Evolutionary conservation across 2,797 vertebrate genomes (phyloP).

Genomic region (Graptemys geographica): DNA sequence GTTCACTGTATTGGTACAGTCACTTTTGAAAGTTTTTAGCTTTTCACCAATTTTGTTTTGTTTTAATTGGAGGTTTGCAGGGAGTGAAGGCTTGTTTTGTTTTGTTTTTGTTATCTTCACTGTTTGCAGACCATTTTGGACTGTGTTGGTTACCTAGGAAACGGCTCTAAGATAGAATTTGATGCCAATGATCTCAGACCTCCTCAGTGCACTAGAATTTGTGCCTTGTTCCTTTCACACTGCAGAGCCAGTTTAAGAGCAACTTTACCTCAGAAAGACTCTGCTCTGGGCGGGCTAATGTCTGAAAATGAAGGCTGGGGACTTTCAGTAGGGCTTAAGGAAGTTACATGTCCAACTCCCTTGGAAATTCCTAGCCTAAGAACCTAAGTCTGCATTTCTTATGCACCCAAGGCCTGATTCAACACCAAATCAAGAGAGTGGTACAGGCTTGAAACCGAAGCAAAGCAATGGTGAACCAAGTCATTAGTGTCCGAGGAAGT

Average conservation of each 20-base stretch:
- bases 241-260: not conserved
- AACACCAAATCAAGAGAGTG: not conserved
- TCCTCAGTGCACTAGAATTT: not conserved
- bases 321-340: not conserved
- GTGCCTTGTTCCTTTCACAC: not conserved
- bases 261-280: not conserved
- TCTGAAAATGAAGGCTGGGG: not conserved
- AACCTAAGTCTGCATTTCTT: fast-evolving
- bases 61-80: constrained; percentile 29
- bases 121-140: constrained; percentile 11
- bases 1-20: not conserved
- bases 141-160: constrained; percentile 59
- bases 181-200: not conserved
- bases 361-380: not conserved
- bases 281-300: not conserved
- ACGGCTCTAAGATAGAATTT: not conserved
- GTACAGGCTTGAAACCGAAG: not conserved
- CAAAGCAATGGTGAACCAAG: not conserved
- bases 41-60: constrained; percentile 12
- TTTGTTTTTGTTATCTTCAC: not conserved
- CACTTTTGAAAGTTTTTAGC: constrained; percentile 20
- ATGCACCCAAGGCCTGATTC: fast-evolving
- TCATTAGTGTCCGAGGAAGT: not conserved
- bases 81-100: constrained; percentile 21
- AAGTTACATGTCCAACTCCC: not conserved